Base-by-base conservation (phyloP, 1,140 invertebrate genomes). In the Drosophila oshimai region DNA sequence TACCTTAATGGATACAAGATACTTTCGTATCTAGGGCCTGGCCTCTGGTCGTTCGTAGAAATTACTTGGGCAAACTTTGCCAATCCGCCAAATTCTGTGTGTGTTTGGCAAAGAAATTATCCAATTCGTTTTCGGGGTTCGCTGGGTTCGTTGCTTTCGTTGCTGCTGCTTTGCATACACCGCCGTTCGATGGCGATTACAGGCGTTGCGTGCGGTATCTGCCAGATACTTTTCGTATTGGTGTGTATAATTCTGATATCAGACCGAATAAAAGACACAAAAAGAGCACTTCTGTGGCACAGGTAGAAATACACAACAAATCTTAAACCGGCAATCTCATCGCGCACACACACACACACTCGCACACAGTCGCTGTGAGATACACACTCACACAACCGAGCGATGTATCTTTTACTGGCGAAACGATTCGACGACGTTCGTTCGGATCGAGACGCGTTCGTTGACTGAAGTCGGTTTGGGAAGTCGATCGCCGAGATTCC, bases 311-410 rank as follows among this genome's bases (percentile, higher is more conserved):
- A 55, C 31, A 86, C 53, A 67, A 86, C 53, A 67, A 79, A 84
- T 73, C 77, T 84, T 62, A 87, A 84, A 84, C 81, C 80, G 80
- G 80, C 80, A 84, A 86, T 79, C 70, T 74, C 50, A 62, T 57
- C 69, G 47, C 55, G 34, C 46, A 37, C 49, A 47, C 39, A 50
- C 33, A 71, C 45, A 47, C 37, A 58, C 41, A 39, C 49, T 50
- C 60, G 55, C 55, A 36, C 58, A 46, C 20, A 51, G 9, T 24
- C n/a, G 34, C 57, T 12, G 18, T 34, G 20, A 61, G 54, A 58
- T 24, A 46, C 45, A 37, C 46, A 13, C 34, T 24, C 29, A 47
- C 33, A 26, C 26, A 41, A 39, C 34, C 26, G 45, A 42, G 29
- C 17, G 53, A 42, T 54, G 39, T 64, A 41, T 73, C 39, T 53